Conservation (phyloP, 2,888 invertebrate species). For the Meliscaeva auricollis region DNA sequence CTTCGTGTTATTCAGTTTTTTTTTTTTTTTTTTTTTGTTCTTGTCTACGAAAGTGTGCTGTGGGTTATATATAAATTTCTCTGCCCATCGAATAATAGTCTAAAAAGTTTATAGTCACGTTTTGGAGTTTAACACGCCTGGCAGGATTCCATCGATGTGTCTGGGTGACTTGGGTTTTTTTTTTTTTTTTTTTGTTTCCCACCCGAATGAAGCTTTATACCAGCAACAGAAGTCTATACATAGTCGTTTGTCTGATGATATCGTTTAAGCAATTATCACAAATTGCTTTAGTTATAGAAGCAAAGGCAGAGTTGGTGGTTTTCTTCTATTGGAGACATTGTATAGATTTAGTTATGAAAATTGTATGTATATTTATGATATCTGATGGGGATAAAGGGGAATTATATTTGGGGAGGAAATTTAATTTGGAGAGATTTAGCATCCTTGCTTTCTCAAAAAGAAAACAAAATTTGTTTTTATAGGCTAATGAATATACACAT, state of each 20-base stretch:
- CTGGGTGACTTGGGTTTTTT: constrained; percentile 18
- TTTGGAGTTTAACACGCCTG: constrained; percentile 69
- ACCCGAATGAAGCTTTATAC: constrained; percentile 13
- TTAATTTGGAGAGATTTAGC: background rate
- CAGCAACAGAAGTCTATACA: background rate
- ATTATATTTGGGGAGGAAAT: background rate
- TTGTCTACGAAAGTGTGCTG: background rate
- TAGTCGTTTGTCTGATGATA: constrained; percentile 52
- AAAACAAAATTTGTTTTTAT: too few relatives aligned
- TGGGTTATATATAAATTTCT: background rate
- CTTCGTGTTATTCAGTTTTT: too few relatives aligned
- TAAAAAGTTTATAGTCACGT: constrained; percentile 76
- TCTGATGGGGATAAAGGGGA: background rate
- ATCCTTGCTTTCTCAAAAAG: too few relatives aligned
- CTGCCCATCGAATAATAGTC: constrained; percentile 58
- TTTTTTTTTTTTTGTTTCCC: constrained; percentile 16
- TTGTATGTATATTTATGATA: constrained; percentile 22
- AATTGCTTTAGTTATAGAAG: constrained; percentile 54
- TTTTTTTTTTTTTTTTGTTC: too few relatives aligned
- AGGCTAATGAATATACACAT: too few relatives aligned
- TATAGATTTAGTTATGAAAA: constrained; percentile 32
- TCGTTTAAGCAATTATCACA: constrained; percentile 75
- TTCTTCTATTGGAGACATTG: background rate
- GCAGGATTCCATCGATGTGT: constrained; percentile 68
- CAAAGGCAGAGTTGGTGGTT: background rate